phyloP scores from a whole-genome alignment of 1,140 invertebrate species.

The Diachasma alloeum region DNA sequence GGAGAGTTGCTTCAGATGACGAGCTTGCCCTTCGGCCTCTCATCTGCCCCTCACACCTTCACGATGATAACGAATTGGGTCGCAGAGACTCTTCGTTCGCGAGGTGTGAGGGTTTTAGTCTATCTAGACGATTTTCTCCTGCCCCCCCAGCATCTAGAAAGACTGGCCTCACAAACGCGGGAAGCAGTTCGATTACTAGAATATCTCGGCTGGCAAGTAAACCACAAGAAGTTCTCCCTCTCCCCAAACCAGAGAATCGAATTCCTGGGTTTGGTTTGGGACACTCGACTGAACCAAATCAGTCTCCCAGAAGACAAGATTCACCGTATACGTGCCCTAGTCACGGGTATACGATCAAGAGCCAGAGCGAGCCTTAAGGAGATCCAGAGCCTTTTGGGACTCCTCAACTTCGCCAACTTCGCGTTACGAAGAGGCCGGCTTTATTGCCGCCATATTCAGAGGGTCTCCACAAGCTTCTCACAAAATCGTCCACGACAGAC shows the following conservation, averaged over 20 bases:
- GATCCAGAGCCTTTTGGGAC: slow-evolving; percentile 21
- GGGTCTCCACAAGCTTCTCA: neutral
- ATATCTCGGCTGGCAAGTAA: slow-evolving; percentile 45
- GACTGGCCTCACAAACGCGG: slow-evolving; percentile 21
- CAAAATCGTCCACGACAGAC: neutral
- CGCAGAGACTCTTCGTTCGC: too few species aligned
- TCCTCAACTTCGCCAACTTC: slow-evolving; percentile 33
- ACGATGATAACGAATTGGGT: too few species aligned
- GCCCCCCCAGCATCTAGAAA: slow-evolving; percentile 37
- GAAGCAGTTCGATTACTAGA: slow-evolving; percentile 27
- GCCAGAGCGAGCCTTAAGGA: slow-evolving; percentile 3
- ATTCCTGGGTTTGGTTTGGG: slow-evolving; percentile 48
- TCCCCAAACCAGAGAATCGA: slow-evolving; percentile 41
- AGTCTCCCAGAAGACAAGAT: slow-evolving; percentile 9
- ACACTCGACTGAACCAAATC: slow-evolving; percentile 29
- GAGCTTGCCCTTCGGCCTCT: slow-evolving; percentile 41
- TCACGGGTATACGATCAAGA: neutral
- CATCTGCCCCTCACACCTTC: too few species aligned
- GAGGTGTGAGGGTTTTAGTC: slow-evolving; percentile 37
- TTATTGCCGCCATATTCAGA: slow-evolving; percentile 21
- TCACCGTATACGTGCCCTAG: neutral
- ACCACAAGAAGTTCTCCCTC: slow-evolving; percentile 44
- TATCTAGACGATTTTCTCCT: slow-evolving; percentile 46
- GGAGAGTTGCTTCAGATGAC: slow-evolving; percentile 40
- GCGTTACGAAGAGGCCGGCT: slow-evolving; percentile 25